Evolutionary conservation across 2,113 vertebrate genomes (phyloP).

Genomic region (Tetrax tetrax): DNA sequence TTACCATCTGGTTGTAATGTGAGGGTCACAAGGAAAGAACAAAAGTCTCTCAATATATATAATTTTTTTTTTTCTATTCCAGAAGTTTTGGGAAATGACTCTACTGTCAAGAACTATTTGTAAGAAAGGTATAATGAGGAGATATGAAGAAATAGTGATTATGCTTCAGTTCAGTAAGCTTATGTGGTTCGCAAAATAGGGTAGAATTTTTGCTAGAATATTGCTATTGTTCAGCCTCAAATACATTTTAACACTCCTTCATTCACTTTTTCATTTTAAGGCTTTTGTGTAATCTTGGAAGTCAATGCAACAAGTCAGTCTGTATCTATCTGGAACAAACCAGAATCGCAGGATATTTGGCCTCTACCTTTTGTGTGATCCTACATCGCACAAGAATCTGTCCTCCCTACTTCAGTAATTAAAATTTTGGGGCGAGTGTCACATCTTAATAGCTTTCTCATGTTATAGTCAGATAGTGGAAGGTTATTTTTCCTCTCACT

Average conservation of each 20-base stretch:
- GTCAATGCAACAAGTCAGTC: not conserved
- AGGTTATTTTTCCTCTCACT: not conserved
- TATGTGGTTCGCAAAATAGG: not conserved
- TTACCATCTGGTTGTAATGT: conserved; percentile 66
- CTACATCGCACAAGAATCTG: not conserved
- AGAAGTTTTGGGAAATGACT: conserved; percentile 9
- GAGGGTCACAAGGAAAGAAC: conserved; percentile 25
- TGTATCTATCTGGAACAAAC: not conserved
- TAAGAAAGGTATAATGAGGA: conserved; percentile 6
- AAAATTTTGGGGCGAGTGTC: not conserved
- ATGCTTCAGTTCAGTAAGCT: not conserved
- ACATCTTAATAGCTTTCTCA: not conserved
- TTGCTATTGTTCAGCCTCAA: not conserved
- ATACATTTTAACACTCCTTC: conserved; percentile 3
- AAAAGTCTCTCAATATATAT: not conserved
- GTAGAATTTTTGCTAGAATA: not conserved
- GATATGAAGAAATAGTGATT: conserved; percentile 18
- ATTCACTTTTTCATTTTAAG: not conserved
- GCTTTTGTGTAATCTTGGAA: not conserved
- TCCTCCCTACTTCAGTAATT: not conserved
- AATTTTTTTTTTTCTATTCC: conserved; percentile 31
- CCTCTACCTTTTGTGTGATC: not conserved
- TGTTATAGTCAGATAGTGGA: not conserved
- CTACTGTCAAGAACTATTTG: conserved; percentile 40
- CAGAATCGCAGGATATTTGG: not conserved